A percentile compares a stretch with the other conserved stretches of the same genome.
Conservation (phyloP, 1,140 invertebrate genomes). For the Lucilia sericata region DNA sequence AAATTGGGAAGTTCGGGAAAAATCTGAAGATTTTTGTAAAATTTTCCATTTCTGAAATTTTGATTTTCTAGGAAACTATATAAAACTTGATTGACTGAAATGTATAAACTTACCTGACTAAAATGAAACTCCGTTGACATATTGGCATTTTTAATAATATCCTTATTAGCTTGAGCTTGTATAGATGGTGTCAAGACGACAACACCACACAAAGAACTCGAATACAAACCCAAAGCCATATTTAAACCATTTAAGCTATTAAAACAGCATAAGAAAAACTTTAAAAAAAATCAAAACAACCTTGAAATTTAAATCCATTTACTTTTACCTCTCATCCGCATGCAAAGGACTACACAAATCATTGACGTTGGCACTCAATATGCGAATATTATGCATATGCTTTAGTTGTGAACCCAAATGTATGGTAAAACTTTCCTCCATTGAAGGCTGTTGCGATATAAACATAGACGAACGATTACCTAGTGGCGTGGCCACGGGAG, state of each 20-base stretch:
- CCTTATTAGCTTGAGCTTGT: conserved; percentile 61
- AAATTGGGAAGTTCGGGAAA: no score
- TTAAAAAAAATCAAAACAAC: background rate
- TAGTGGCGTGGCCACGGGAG: conserved; percentile 60
- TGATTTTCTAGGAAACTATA: no score
- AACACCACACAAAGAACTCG: conserved; percentile 87
- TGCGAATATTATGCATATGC: conserved; percentile 96
- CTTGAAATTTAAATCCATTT: background rate
- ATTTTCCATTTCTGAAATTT: no score
- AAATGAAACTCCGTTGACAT: conserved; percentile 67
- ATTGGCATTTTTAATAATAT: conserved; percentile 65
- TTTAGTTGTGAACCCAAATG: conserved; percentile 98
- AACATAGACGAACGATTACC: conserved; percentile 68
- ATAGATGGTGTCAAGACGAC: conserved; percentile 86
- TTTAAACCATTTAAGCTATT: conserved; percentile 74
- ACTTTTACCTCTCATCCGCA: conserved; percentile 69
- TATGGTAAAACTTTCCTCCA: conserved; percentile 97
- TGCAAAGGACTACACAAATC: conserved; percentile 81
- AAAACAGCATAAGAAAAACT: background rate
- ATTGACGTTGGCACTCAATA: conserved; percentile 87
- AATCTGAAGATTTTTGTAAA: no score
- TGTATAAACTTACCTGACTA: conserved; percentile 56
- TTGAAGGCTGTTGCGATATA: conserved; percentile 64
- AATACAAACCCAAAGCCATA: conserved; percentile 94
- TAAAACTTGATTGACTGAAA: no score